phyloP scores from a whole-genome alignment of 2,888 invertebrate species.

The Miltochrista miniata region DNA sequence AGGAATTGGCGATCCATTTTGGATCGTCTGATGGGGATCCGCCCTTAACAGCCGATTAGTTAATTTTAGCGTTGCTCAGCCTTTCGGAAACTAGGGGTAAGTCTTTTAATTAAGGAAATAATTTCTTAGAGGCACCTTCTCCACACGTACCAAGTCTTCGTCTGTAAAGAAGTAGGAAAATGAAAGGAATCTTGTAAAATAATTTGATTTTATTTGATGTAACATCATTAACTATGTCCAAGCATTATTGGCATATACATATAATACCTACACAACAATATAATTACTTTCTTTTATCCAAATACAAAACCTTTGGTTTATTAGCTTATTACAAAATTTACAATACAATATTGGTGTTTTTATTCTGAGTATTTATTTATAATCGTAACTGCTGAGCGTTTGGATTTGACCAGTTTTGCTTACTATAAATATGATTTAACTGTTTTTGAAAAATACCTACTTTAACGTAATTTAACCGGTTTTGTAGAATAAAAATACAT shows the following conservation, averaged over 20 bases:
- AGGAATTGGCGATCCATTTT: too few relatives aligned
- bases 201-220: constrained; percentile 73
- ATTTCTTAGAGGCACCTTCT: too few relatives aligned
- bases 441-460: too few relatives aligned
- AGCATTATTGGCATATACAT: constrained; percentile 68
- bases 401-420: constrained; percentile 10
- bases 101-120: too few relatives aligned
- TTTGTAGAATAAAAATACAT: too few relatives aligned
- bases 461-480: too few relatives aligned
- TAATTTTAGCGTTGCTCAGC: too few relatives aligned
- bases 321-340: constrained; percentile 70
- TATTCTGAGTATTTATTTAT: constrained; percentile 58
- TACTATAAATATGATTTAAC: too few relatives aligned
- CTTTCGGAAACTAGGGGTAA: too few relatives aligned
- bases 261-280: constrained; percentile 69
- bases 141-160: too few relatives aligned
- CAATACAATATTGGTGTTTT: constrained; percentile 50
- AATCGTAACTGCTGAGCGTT: constrained; percentile 23
- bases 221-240: constrained; percentile 70
- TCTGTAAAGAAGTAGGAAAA: constrained; percentile 2
- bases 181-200: constrained; percentile 45
- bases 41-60: too few relatives aligned
- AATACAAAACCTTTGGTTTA: constrained; percentile 80
- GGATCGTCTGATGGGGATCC: too few relatives aligned
- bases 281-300: constrained; percentile 47